A percentile compares a stretch with the other conserved stretches of the same genome.
phyloP scores from a whole-genome alignment of 2,888 invertebrate species.

The Thelaira solivaga region DNA sequence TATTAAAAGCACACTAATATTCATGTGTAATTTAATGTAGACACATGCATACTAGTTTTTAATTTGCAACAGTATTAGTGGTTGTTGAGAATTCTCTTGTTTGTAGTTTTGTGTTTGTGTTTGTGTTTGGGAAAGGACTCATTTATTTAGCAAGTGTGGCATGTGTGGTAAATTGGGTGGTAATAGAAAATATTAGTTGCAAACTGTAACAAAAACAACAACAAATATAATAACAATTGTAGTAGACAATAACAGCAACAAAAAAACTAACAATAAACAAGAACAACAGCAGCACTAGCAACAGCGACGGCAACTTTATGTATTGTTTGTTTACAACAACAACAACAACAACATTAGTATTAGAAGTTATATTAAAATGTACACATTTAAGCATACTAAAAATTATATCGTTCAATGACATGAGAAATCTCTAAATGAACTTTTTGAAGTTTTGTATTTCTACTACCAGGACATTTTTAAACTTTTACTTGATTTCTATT shows the following conservation, averaged over 20 bases:
- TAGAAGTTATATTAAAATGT: background rate
- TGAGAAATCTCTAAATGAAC: too few species aligned
- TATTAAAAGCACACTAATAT: conserved; percentile 19
- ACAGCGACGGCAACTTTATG: conserved; percentile 5
- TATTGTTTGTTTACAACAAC: conserved; percentile 31
- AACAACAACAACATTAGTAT: too few species aligned
- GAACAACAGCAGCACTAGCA: conserved; percentile 21
- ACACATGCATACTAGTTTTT: background rate
- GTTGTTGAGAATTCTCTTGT: conserved; percentile 1
- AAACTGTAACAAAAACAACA: conserved; percentile 26
- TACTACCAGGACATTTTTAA: too few species aligned
- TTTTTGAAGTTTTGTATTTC: too few species aligned
- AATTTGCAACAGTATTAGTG: background rate
- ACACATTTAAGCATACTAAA: conserved; percentile 21
- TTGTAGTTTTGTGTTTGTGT: conserved; percentile 19
- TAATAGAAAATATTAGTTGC: conserved; percentile 50
- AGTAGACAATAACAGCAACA: conserved; percentile 25
- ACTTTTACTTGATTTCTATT: too few species aligned
- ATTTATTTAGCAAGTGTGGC: conserved; percentile 21
- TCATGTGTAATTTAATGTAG: conserved; percentile 24
- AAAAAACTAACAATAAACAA: conserved; percentile 36
- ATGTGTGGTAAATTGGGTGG: conserved; percentile 57
- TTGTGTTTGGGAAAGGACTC: conserved; percentile 20
- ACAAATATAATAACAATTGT: conserved; percentile 18
- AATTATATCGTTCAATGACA: too few species aligned